A percentile compares a stretch with the other conserved stretches of the same genome.
These are phyloP conservation scores for Chironomus riparius DNA, from an alignment of 2,888 invertebrate species.

Conservation along the genomic window DNA sequence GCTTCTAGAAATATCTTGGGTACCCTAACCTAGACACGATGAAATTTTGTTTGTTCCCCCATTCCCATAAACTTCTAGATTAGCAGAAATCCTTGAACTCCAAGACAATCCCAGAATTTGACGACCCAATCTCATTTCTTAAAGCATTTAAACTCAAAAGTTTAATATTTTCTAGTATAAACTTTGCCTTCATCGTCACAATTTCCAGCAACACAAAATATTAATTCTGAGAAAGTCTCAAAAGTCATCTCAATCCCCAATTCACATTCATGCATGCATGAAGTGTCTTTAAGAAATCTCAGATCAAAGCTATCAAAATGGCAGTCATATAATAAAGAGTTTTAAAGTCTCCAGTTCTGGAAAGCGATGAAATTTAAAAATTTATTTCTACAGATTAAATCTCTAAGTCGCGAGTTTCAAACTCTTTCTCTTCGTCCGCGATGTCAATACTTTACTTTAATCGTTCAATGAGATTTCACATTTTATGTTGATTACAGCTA, in stretches of 20 bases:
- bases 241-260: too few relatives aligned
- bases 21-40: too few relatives aligned
- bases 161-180: too few relatives aligned
- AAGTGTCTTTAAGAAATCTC: not conserved
- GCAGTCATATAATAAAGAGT: not conserved
- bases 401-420: not conserved
- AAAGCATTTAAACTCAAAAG: too few relatives aligned
- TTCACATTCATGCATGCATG: not conserved
- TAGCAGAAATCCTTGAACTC: too few relatives aligned
- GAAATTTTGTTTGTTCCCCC: too few relatives aligned
- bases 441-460: slow-evolving; percentile 11
- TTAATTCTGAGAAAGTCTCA: too few relatives aligned
- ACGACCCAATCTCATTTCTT: too few relatives aligned
- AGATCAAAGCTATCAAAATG: too few relatives aligned
- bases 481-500: slow-evolving; percentile 1
- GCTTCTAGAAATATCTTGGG: too few relatives aligned
- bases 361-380: not conserved
- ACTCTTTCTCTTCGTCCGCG: not conserved
- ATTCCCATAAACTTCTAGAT: too few relatives aligned
- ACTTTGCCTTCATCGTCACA: not conserved
- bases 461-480: slow-evolving; percentile 7
- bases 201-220: not conserved
- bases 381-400: not conserved
- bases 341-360: not conserved
- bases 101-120: too few relatives aligned